Evolutionary conservation across 2,888 invertebrate genomes (phyloP).

Genomic region (Tipula helvola): DNA sequence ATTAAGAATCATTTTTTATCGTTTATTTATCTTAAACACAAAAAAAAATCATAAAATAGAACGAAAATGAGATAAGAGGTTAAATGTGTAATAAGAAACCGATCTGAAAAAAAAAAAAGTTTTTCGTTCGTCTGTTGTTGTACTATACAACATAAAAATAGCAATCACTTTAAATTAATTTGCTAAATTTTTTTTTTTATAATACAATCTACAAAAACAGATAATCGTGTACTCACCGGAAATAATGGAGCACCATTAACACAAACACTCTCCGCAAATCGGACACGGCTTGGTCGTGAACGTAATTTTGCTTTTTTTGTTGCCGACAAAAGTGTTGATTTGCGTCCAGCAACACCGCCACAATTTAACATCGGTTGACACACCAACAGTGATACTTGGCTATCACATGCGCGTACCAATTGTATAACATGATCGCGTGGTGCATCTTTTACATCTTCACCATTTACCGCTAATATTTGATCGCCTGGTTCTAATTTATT

Average conservation of each 20-base stretch:
- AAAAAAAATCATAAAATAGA: neutral
- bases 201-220: neutral
- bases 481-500: slow-evolving; percentile 82
- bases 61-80: neutral
- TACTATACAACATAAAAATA: too few relatives aligned
- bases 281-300: slow-evolving; percentile 68
- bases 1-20: neutral
- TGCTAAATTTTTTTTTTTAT: neutral
- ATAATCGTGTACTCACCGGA: slow-evolving; percentile 43
- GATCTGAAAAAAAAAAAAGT: neutral
- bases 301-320: slow-evolving; percentile 74
- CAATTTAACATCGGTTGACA: slow-evolving; percentile 69
- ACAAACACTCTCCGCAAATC: slow-evolving; percentile 82
- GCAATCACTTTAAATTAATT: neutral
- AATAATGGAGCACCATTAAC: slow-evolving; percentile 73
- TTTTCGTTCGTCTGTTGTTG: too few relatives aligned
- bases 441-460: slow-evolving; percentile 75
- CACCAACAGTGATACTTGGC: slow-evolving; percentile 62
- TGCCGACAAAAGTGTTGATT: slow-evolving; percentile 76
- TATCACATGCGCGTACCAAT: slow-evolving; percentile 68
- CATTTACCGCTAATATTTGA: slow-evolving; percentile 81
- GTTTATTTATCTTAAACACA: neutral
- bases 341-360: slow-evolving; percentile 40
- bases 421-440: slow-evolving; percentile 83
- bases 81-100: neutral